phyloP scores from a whole-genome alignment of 2,113 vertebrate species.

The Mellivora capensis region DNA sequence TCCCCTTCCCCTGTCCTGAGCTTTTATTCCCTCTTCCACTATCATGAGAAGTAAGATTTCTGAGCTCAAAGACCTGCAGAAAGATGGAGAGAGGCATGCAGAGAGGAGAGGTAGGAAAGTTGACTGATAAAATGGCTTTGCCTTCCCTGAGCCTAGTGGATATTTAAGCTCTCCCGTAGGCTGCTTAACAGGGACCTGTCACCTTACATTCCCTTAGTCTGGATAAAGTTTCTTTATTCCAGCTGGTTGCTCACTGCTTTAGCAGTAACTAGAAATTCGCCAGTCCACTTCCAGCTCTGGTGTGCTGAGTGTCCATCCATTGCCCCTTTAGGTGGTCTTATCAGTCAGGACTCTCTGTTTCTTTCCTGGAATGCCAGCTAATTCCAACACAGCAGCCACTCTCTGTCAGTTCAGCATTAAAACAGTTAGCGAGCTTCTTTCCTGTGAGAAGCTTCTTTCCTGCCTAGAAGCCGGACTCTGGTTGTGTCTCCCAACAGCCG shows the following conservation, averaged over 20 bases:
- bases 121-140: background rate
- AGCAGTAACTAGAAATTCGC: background rate
- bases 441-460: background rate
- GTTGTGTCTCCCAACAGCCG: background rate
- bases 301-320: no score
- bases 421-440: background rate
- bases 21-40: background rate
- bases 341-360: background rate
- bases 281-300: background rate
- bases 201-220: background rate
- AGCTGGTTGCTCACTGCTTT: background rate
- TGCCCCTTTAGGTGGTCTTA: no score
- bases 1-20: background rate
- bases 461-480: background rate
- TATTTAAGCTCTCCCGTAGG: background rate
- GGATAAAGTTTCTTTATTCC: background rate
- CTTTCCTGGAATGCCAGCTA: background rate
- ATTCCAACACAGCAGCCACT: background rate
- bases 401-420: background rate
- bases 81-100: background rate
- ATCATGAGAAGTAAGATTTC: background rate
- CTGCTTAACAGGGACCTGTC: background rate
- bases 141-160: background rate
- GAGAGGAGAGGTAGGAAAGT: background rate
- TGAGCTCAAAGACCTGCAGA: background rate